A percentile compares a stretch with the other conserved stretches of the same genome.
Evolutionary conservation across 2,888 invertebrate species (phyloP).

Genomic region (Cryptocheilus praepositus): DNA sequence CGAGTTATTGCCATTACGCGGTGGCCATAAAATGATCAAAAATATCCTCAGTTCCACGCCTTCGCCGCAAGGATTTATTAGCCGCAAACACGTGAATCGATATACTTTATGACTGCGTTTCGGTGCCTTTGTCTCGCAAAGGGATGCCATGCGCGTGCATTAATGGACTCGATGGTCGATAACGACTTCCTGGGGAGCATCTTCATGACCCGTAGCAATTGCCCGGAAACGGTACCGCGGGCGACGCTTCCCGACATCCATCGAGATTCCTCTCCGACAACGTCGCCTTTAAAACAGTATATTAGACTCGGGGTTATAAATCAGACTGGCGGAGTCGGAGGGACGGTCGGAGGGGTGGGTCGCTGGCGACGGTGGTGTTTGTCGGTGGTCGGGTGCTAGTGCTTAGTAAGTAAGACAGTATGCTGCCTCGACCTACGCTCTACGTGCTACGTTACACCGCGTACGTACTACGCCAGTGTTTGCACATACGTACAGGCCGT

Average conservation of each 20-base stretch:
- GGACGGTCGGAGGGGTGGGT: neutral
- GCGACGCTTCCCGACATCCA: slow-evolving; percentile 48
- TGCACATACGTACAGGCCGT: too few relatives aligned
- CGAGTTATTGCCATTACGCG: too few relatives aligned
- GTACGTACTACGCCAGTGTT: neutral
- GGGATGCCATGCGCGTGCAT: slow-evolving; percentile 33
- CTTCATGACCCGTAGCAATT: slow-evolving; percentile 32
- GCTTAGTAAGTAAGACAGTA: slow-evolving; percentile 58
- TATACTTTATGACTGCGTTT: too few relatives aligned
- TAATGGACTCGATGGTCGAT: slow-evolving; percentile 49
- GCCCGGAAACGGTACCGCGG: slow-evolving; percentile 38
- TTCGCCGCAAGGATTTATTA: too few relatives aligned
- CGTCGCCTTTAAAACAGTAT: slow-evolving; percentile 55
- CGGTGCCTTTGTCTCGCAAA: slow-evolving; percentile 17
- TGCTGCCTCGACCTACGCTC: slow-evolving; percentile 36
- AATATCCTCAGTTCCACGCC: too few relatives aligned
- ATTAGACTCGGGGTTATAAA: slow-evolving; percentile 52
- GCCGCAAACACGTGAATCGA: too few relatives aligned
- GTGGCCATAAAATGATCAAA: too few relatives aligned
- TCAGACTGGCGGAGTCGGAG: slow-evolving; percentile 36
- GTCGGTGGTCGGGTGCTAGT: slow-evolving; percentile 43
- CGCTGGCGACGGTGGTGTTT: slow-evolving; percentile 25
- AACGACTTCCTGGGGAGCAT: slow-evolving; percentile 48
- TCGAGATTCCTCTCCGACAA: slow-evolving; percentile 51
- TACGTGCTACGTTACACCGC: slow-evolving; percentile 36